Base-by-base conservation (phyloP, 1,140 invertebrate species). In the Andricus grossulariae region DNA sequence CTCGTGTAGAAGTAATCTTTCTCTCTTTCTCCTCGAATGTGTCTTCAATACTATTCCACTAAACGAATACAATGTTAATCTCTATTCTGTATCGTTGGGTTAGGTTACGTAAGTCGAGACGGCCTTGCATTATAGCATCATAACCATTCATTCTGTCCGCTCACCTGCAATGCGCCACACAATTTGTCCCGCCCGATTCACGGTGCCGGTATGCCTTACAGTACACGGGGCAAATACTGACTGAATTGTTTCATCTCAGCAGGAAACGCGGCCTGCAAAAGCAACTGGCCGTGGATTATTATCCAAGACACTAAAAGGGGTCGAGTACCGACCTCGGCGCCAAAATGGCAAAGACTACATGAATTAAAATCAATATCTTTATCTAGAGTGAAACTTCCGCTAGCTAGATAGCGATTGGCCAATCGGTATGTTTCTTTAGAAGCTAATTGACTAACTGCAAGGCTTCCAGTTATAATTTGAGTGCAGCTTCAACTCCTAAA, bases 71-170 rank as follows among this genome's bases (percentile, higher is more conserved):
- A 85, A 79, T 78, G 85, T 84, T 85, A 82, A 87, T 84, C 78
- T 82, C 74, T 85, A 84, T 86, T 83, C 83, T 82, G 84, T 86
- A 87, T 88, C 82, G 87, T 83, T 88, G 79, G 83, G 83, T 85
- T 85, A 78, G 77, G 80, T 85, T 87, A 88, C 88, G 84, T 88
- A 90, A 89, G 82, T 57, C 76, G 57, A 79, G 80, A 74, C 84
- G 88, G 85, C 87, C 88, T 90, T 89, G 89, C 87, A 86, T 89
- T 88, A 89, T 87, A 86, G 83, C 88, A 87, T 89, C 88, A 88
- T 88, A 88, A 89, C 85, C 86, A 87, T 88, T 89, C 86, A 87
- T 88, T 83, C 87, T 88, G 85, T 88, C 86, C 87, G 84, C 85
- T 89, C 87, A 90, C 89, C 89, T 89, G 87, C 85, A 87, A 87